These are phyloP conservation scores for Raja brachyura DNA, from an alignment of 2,113 vertebrate genomes.

Conservation along the genomic window DNA sequence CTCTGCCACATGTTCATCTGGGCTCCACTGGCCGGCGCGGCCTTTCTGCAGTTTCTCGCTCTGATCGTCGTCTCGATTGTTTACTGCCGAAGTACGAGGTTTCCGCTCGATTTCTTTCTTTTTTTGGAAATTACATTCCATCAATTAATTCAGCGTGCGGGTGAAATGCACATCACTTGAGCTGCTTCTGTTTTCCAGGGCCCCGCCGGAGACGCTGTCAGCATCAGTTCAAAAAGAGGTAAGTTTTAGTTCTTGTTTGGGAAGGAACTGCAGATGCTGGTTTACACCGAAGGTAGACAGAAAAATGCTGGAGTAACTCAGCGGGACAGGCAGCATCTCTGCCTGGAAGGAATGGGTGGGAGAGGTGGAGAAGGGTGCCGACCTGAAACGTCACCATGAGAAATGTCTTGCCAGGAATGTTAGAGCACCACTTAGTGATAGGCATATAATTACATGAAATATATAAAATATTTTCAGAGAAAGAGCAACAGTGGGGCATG, in stretches of 20 bases:
- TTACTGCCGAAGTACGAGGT: not conserved
- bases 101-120: not conserved
- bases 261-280: no score
- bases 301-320: no score
- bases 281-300: no score
- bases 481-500: not conserved
- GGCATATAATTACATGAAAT: not conserved
- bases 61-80: not conserved
- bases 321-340: no score
- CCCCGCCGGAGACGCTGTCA: constrained; percentile 23
- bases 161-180: not conserved
- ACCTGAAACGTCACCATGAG: no score
- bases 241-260: not conserved
- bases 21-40: not conserved
- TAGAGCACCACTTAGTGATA: not conserved
- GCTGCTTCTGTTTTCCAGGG: not conserved
- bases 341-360: no score
- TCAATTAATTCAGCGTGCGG: not conserved
- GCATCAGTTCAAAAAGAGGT: constrained; percentile 22
- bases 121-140: not conserved
- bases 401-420: not conserved
- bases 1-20: not conserved
- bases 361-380: no score
- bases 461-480: not conserved
- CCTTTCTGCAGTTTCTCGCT: not conserved